Conservation (phyloP, 2,113 vertebrate genomes). For the Galeopterus variegatus region DNA sequence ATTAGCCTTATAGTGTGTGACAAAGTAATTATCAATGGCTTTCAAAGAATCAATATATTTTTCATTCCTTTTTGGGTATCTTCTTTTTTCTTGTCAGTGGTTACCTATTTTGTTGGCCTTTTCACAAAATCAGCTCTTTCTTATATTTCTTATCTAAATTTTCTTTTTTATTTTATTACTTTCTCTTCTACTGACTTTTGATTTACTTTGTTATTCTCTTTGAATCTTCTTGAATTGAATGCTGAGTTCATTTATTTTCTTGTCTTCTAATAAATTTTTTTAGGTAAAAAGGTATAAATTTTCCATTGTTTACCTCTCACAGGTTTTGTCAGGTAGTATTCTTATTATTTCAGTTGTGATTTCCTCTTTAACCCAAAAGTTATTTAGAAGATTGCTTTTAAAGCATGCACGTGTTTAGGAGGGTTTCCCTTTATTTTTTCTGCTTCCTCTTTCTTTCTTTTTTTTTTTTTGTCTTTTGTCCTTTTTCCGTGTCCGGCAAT, state of each 20-base stretch:
- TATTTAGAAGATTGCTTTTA: not conserved
- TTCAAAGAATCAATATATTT: conserved; percentile 7
- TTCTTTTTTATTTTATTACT: not conserved
- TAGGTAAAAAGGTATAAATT: not conserved
- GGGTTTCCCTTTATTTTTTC: not conserved
- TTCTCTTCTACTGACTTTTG: not conserved
- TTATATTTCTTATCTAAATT: conserved; percentile 4
- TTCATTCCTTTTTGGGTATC: not conserved
- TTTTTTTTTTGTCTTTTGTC: not conserved
- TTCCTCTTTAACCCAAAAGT: not conserved
- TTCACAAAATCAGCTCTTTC: not conserved
- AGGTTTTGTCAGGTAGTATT: not conserved
- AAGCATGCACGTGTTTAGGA: not conserved
- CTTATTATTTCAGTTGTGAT: conserved; percentile 26
- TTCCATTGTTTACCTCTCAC: not conserved
- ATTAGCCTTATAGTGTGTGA: not conserved
- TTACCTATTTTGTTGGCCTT: conserved; percentile 47
- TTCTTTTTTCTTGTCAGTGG: not conserved
- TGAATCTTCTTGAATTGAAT: conserved; percentile 11
- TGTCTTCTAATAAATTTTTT: conserved; percentile 10
- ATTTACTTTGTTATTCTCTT: conserved; percentile 38
- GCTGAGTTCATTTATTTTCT: conserved; percentile 24
- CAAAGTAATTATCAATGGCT: not conserved
- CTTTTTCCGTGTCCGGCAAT: too few species aligned
- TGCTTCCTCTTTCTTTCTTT: not conserved